These are phyloP conservation scores for Drosophila anomelani DNA, from an alignment of 2,888 invertebrate genomes.

Conservation along the genomic window DNA sequence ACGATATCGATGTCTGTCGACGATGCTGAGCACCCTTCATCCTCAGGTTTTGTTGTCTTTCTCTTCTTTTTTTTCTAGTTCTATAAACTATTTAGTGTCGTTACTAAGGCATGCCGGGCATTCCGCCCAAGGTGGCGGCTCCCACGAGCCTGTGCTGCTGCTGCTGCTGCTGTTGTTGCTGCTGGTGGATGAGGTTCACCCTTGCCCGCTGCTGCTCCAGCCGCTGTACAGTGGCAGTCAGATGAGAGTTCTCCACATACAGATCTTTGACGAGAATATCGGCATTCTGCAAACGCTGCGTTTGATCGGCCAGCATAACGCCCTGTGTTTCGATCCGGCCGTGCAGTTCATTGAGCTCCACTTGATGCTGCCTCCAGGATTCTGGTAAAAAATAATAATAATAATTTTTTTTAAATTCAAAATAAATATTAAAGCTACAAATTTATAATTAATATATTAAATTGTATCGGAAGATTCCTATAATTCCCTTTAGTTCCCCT, in stretches of 20 bases:
- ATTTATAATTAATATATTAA: not conserved
- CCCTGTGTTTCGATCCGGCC: slow-evolving; percentile 85
- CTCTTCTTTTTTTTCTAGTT: not conserved
- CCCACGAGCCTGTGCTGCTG: slow-evolving; percentile 59
- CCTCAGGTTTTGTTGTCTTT: slow-evolving; percentile 50
- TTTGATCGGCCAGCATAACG: slow-evolving; percentile 85
- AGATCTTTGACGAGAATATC: slow-evolving; percentile 93
- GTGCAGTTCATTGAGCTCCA: slow-evolving; percentile 85
- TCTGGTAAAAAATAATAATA: slow-evolving; percentile 59
- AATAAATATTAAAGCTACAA: not conserved
- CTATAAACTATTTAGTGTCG: slow-evolving; percentile 14
- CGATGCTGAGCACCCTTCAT: slow-evolving; percentile 38
- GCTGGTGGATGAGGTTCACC: slow-evolving; percentile 83
- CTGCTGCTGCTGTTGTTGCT: slow-evolving; percentile 68
- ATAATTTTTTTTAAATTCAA: not conserved
- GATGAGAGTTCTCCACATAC: slow-evolving; percentile 93
- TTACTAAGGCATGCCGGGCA: slow-evolving; percentile 70
- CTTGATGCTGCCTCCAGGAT: slow-evolving; percentile 85
- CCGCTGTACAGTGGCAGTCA: slow-evolving; percentile 87
- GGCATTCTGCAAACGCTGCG: slow-evolving; percentile 89
- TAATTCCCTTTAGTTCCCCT: not conserved
- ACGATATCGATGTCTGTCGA: slow-evolving; percentile 58
- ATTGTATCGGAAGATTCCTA: no score
- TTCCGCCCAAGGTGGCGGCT: slow-evolving; percentile 44
- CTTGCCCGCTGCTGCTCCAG: slow-evolving; percentile 84